Evolutionary conservation across 2,797 vertebrate species (phyloP), one percentile per base, ranked within the genome.

Genomic region (Bucorvus abyssinicus): DNA sequence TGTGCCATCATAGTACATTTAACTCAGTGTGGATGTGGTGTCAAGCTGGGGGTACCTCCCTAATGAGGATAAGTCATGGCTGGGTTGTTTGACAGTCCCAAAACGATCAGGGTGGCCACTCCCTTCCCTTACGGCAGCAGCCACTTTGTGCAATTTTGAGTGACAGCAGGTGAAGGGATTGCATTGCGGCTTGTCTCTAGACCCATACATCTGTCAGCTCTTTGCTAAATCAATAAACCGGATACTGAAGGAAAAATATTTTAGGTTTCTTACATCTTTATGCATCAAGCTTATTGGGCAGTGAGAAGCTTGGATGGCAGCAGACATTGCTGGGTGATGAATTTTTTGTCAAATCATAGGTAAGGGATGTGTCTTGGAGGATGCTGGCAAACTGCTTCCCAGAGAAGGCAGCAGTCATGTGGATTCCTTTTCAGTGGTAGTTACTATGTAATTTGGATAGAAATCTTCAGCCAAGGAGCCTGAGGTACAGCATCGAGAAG

Each of bases 181-280:
- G 83, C 77, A 76, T 93, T 94, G 80, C 13, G 0, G 57, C 91
- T 92, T 96, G 94, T 96, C 94, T 97, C 57, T 23, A 44, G 83
- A 92, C 67, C 79, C 67, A 87, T 89, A 75, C 67, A 73, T 89
- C 87, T 94, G 94, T 96, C 94, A 94, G 92, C 93, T 94, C 94
- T 92, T 52, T 74, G 87, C 92, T 94, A 65, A 95, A 95, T 96
- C 96, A 96, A 96, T 97, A 96, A 92, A 78, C 68, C 75, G 88
- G 87, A 84, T 96, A 93, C 90, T 86, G 94, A 96, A 93, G 83
- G 93, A 93, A 95, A 92, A 94, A 89, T 78, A 79, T 97, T 91
- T 81, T 73, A 74, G 82, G 77, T 77, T 91, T 71, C 73, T 90
- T 74, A 80, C 52, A 88, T 93, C 95, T 96, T 95, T 79, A 80